Percentiles rank a stretch among this genome's conserved stretches.
Conservation (phyloP, 1,140 invertebrate species). For the Drosophila mayri region DNA sequence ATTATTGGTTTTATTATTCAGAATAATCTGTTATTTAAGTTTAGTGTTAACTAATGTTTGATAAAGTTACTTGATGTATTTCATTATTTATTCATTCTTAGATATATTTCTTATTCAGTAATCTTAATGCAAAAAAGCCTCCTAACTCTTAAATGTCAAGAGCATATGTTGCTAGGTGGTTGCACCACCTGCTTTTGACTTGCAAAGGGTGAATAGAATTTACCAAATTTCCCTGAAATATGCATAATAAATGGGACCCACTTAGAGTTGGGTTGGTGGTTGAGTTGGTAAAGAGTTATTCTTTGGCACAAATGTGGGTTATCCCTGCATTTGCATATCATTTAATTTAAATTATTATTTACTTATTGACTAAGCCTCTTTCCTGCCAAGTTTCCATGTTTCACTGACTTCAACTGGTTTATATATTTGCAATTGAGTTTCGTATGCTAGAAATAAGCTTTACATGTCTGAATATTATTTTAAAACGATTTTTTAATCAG, state of each 20-base stretch:
- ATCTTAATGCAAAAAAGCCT: background rate
- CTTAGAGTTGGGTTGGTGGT: too few relatives aligned
- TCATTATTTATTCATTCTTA: background rate
- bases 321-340: slow-evolving; percentile 1
- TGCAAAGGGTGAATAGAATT: background rate
- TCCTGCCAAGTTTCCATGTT: background rate
- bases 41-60: background rate
- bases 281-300: slow-evolving; percentile 13
- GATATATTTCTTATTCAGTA: too few relatives aligned
- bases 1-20: background rate
- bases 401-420: background rate
- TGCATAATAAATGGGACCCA: slow-evolving; percentile 31
- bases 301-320: slow-evolving; percentile 11
- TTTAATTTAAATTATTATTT: slow-evolving; percentile 31
- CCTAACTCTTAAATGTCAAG: slow-evolving; percentile 13
- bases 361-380: slow-evolving; percentile 2
- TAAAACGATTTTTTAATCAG: background rate
- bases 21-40: background rate
- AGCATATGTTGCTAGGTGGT: slow-evolving; percentile 46
- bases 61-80: background rate
- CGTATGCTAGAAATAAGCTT: background rate
- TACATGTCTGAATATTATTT: background rate
- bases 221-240: slow-evolving; percentile 12
- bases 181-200: slow-evolving; percentile 3
- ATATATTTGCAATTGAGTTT: background rate